Evolutionary conservation across 2,113 vertebrate genomes (phyloP), one percentile per base, ranked within the genome.

Genomic region (Turdus rufiventris): DNA sequence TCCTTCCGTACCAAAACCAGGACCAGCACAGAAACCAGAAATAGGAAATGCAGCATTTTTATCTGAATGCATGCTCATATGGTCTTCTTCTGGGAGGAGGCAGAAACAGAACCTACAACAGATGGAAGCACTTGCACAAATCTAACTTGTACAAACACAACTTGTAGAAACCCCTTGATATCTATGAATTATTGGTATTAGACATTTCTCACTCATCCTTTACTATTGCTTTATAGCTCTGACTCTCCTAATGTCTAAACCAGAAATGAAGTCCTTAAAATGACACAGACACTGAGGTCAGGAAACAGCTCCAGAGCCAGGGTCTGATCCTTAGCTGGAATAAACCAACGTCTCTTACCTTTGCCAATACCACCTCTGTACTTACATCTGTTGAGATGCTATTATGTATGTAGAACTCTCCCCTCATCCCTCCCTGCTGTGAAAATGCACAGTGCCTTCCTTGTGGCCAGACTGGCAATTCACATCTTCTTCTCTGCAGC

Each of bases 241-340:
- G 29, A 54, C 77, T 33, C 20, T 71, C 33, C 48, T 58, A 58
- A 43, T 3, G 83, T 53, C 45, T 70, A 61, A 91, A 89, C 7
- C 36, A 76, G 57, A 54, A 77, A 76, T 38, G 6, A 76, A 76
- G 9, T 14, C 38, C 43, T 54, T n/a, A 31, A 94, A 67, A 89
- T 24, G 17, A 60, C 88, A 56, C 2, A 7, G 65, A 34, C 38
- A 36, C 2, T 5, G 2, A 25, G 0, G 1, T 54, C 42, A 71
- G 18, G 25, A 54, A 88, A 56, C 19, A 65, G 71, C 36, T 68
- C 19, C n/a, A 91, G 36, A 85, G 36, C 14, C 14, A 61, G 42
- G 9, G 4, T 36, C 26, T 67, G 42, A 63, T 47, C 14, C 24
- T 83, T 3, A 45, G 31, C 26, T 60, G 43, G 29, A 85, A 89